phyloP scores from a whole-genome alignment of 2,888 invertebrate species.

The Acrocera orbiculus region DNA sequence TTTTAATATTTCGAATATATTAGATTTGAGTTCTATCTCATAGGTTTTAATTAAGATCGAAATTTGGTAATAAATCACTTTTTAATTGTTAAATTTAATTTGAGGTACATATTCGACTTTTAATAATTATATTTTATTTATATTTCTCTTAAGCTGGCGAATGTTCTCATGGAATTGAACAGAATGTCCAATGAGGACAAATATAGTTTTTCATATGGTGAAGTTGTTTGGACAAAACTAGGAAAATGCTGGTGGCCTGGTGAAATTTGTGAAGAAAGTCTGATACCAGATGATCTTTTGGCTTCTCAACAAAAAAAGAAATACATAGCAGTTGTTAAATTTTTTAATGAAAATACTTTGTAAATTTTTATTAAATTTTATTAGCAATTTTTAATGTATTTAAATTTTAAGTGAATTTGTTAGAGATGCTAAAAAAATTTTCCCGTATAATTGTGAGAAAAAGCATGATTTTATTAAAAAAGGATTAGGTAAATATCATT shows the following conservation, averaged over 20 bases:
- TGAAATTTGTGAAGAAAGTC: slow-evolving; percentile 46
- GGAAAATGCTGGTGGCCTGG: slow-evolving; percentile 77
- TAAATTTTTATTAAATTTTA: slow-evolving; percentile 23
- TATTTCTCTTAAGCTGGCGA: no score
- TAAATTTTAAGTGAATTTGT: slow-evolving; percentile 63
- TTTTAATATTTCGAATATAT: no score
- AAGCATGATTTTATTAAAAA: slow-evolving; percentile 68
- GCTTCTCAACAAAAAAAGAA: slow-evolving; percentile 42
- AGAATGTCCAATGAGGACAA: slow-evolving; percentile 2
- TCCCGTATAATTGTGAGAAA: slow-evolving; percentile 56
- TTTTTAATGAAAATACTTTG: slow-evolving; percentile 71
- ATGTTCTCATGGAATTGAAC: no score
- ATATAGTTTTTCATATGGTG: slow-evolving; percentile 43
- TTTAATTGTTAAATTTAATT: no score
- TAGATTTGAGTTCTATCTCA: no score
- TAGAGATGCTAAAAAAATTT: slow-evolving; percentile 49
- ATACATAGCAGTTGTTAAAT: slow-evolving; percentile 67
- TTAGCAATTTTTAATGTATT: slow-evolving; percentile 4
- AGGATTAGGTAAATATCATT: slow-evolving; percentile 46
- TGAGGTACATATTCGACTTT: no score
- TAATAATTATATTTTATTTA: no score
- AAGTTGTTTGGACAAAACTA: slow-evolving; percentile 73
- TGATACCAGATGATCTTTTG: slow-evolving; percentile 49
- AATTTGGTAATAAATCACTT: no score
- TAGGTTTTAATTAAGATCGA: no score